Conservation (phyloP, 92 coral and sea anemone genomes). For the Epizoanthus rinbou region DNA sequence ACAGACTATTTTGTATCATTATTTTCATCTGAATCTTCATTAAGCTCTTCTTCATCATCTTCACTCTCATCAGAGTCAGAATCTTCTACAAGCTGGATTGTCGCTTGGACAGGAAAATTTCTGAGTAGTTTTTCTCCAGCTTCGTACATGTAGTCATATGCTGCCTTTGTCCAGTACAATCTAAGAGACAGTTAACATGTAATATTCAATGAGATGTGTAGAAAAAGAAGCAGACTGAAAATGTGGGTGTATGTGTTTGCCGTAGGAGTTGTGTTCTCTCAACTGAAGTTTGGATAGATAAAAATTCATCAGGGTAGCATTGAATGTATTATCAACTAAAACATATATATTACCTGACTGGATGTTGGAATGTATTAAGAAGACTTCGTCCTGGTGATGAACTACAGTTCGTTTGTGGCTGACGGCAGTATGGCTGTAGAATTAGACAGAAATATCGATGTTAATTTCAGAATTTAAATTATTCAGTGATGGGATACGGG, state of each 20-base stretch:
- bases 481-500: too few relatives aligned
- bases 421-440: slow-evolving; percentile 1
- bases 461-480: too few relatives aligned
- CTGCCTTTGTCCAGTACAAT: slow-evolving; percentile 84
- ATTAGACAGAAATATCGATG: not conserved
- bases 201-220: not conserved
- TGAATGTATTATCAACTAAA: too few relatives aligned
- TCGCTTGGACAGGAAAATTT: slow-evolving; percentile 91
- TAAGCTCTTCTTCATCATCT: slow-evolving; percentile 63
- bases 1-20: slow-evolving; percentile 41
- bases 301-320: too few relatives aligned
- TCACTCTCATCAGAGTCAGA: slow-evolving; percentile 67
- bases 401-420: not conserved
- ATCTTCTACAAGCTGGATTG: slow-evolving; percentile 79
- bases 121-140: slow-evolving; percentile 78
- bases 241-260: not conserved
- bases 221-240: not conserved
- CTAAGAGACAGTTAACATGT: slow-evolving; percentile 23
- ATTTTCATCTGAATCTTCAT: slow-evolving; percentile 20
- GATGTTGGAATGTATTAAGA: slow-evolving; percentile 69
- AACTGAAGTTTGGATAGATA: too few relatives aligned
- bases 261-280: too few relatives aligned
- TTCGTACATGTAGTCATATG: slow-evolving; percentile 85
- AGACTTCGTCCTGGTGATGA: slow-evolving; percentile 36
- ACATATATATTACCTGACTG: slow-evolving; percentile 63